phyloP scores from a whole-genome alignment of 1,140 invertebrate species.

The Latrodectus geometricus region DNA sequence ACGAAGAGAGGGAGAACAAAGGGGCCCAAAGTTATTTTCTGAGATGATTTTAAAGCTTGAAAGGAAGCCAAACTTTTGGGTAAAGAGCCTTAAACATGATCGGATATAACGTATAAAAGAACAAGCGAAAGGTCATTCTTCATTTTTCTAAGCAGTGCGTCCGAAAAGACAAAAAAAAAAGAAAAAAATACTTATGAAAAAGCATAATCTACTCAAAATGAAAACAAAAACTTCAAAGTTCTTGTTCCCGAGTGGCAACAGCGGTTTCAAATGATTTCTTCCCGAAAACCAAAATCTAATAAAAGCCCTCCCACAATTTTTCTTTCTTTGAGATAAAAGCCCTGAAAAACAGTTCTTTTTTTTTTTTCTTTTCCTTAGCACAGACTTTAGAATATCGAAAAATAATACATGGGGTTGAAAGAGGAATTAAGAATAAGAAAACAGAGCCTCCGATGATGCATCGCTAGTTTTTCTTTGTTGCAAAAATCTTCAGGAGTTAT shows the following conservation, averaged over 20 bases:
- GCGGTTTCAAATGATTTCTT: conserved; percentile 10
- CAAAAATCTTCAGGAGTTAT: background rate
- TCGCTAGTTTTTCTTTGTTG: background rate
- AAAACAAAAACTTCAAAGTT: conserved; percentile 15
- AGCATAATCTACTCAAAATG: conserved; percentile 8
- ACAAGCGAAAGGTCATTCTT: conserved; percentile 2
- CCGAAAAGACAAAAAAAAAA: background rate
- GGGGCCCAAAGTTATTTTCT: background rate
- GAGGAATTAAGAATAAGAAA: background rate
- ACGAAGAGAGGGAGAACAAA: background rate
- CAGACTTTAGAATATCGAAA: background rate
- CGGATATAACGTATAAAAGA: background rate
- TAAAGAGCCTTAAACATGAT: background rate
- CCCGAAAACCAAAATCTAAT: background rate
- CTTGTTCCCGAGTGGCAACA: conserved; percentile 1
- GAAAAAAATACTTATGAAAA: background rate
- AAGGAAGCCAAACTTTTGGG: conserved; percentile 5
- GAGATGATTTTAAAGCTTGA: conserved; percentile 13
- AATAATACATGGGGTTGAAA: background rate
- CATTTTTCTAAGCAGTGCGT: conserved; percentile 7
- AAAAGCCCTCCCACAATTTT: background rate
- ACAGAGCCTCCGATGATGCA: background rate
- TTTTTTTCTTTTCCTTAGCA: background rate
- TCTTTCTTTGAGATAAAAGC: background rate
- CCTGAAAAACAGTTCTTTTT: background rate